Evolutionary conservation across 2,888 invertebrate genomes (phyloP).

Genomic region (Drosophila subquinaria): DNA sequence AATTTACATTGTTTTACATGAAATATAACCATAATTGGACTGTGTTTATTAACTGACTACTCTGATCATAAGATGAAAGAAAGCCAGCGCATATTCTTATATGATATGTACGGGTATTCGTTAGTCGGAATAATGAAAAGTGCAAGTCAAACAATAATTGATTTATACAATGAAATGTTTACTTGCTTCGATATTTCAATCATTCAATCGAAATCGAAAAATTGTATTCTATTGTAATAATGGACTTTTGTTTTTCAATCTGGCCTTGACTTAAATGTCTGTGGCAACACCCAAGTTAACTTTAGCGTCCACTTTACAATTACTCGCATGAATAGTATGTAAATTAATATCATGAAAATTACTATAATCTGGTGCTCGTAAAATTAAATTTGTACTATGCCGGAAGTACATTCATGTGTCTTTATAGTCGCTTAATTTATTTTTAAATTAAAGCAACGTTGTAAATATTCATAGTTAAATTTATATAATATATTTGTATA

Average conservation of each 20-base stretch:
- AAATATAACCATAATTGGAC: constrained; percentile 4
- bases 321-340: constrained; percentile 21
- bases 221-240: constrained; percentile 33
- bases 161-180: constrained; percentile 16
- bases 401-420: constrained; percentile 7
- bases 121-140: constrained; percentile 6
- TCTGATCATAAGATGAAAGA: constrained; percentile 15
- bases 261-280: constrained; percentile 41
- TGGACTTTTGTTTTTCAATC: constrained; percentile 39
- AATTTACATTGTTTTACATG: constrained; percentile 29
- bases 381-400: neutral
- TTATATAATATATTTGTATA: too few relatives aligned
- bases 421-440: constrained; percentile 3
- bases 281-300: constrained; percentile 30
- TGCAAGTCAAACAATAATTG: constrained; percentile 27
- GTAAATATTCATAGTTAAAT: neutral
- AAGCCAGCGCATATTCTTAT: constrained; percentile 8
- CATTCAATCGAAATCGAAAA: constrained; percentile 16
- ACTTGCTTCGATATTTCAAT: constrained; percentile 8
- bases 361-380: constrained; percentile 11
- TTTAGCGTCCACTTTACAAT: constrained; percentile 38
- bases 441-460: neutral
- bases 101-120: neutral
- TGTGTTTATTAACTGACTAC: neutral
- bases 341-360: constrained; percentile 42